These are phyloP conservation scores for Drosophila serrata DNA, from an alignment of 1,140 invertebrate genomes.

Conservation along the genomic window DNA sequence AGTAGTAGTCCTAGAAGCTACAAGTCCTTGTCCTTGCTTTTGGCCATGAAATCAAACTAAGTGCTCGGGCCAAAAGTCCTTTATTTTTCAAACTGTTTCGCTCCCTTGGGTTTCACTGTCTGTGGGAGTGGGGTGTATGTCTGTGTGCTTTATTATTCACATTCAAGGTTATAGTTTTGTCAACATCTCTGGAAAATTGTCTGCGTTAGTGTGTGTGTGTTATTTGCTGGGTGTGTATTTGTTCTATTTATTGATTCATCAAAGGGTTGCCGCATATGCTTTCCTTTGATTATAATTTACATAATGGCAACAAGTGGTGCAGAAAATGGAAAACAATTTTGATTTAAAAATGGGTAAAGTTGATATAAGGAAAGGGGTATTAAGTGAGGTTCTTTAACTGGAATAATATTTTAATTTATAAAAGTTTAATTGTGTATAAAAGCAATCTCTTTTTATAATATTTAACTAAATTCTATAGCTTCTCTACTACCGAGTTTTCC, in stretches of 20 bases:
- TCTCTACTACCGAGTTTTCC: not conserved
- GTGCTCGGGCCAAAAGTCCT: slow-evolving; percentile 30
- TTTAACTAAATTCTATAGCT: no score
- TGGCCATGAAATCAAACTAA: slow-evolving; percentile 67
- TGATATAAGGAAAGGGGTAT: not conserved
- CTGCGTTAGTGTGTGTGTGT: not conserved
- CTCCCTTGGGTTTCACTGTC: slow-evolving; percentile 5
- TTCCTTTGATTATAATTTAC: slow-evolving; percentile 48
- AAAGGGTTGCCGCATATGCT: slow-evolving; percentile 14
- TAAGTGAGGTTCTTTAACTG: not conserved
- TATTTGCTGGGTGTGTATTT: slow-evolving; percentile 26
- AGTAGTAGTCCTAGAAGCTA: slow-evolving; percentile 29
- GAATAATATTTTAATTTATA: not conserved
- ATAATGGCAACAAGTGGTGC: slow-evolving; percentile 47
- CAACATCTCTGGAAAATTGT: slow-evolving; percentile 41
- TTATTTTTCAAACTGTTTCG: slow-evolving; percentile 40
- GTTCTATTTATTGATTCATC: slow-evolving; percentile 55
- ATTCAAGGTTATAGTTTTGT: slow-evolving; percentile 57
- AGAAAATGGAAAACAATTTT: not conserved
- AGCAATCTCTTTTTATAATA: no score
- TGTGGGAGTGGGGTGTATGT: not conserved
- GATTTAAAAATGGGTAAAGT: not conserved
- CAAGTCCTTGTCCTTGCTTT: slow-evolving; percentile 21
- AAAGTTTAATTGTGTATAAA: no score
- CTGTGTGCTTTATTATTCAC: slow-evolving; percentile 11